These are phyloP conservation scores for Ctenomys sociabilis DNA, from an alignment of 2,113 vertebrate genomes.

Conservation along the genomic window DNA sequence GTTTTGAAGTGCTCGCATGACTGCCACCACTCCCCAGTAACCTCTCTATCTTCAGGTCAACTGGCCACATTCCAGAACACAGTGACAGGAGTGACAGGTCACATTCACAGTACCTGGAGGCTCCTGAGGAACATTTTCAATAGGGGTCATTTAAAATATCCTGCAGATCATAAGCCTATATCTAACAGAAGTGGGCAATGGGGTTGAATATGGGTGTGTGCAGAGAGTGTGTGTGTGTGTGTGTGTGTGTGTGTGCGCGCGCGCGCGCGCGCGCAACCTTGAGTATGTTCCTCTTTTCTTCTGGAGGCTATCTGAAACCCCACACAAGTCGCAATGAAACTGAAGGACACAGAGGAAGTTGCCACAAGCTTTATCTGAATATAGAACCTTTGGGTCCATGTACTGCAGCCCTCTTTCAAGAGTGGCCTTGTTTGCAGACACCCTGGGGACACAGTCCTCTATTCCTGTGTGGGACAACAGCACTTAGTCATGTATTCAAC, in stretches of 20 bases:
- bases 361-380: background rate
- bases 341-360: background rate
- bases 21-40: background rate
- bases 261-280: background rate
- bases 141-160: background rate
- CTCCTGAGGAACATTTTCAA: background rate
- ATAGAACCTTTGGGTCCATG: background rate
- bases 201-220: background rate
- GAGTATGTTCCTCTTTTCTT: background rate
- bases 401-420: background rate
- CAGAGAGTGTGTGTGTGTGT: background rate
- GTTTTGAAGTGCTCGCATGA: background rate
- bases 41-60: background rate
- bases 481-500: background rate
- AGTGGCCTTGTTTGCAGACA: background rate
- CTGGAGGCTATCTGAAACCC: background rate
- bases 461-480: conserved; percentile 12
- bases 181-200: background rate
- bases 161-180: background rate
- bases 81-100: background rate
- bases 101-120: background rate
- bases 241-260: background rate
- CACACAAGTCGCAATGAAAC: background rate
- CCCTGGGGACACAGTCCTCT: background rate
- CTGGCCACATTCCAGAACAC: background rate